These are phyloP conservation scores for Himalopsyche kuldschensis DNA, from an alignment of 2,888 invertebrate genomes.

Conservation along the genomic window DNA sequence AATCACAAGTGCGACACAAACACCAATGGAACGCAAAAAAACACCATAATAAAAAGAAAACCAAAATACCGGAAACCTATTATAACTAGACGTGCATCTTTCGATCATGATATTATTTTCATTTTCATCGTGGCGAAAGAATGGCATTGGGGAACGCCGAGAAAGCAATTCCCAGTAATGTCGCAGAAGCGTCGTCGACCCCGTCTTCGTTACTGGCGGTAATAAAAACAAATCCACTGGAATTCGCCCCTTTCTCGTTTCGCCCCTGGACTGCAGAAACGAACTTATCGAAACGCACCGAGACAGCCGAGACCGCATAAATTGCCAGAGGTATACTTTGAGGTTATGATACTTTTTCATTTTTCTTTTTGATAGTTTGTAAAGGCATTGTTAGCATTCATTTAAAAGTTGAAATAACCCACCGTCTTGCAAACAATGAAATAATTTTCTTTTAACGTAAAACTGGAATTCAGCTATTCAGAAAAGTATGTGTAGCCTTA, in stretches of 20 bases:
- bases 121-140: neutral
- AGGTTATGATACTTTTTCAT: neutral
- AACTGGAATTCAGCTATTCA: no score
- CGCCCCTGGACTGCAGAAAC: neutral
- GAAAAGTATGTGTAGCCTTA: no score
- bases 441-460: neutral
- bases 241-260: neutral
- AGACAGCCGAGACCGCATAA: neutral
- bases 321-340: neutral
- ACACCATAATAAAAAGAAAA: neutral
- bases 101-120: neutral
- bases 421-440: neutral
- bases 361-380: neutral
- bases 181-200: neutral
- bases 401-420: neutral
- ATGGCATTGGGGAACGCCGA: neutral
- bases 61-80: neutral
- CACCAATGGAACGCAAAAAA: neutral
- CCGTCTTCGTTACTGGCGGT: neutral
- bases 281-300: neutral
- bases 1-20: neutral
- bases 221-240: neutral
- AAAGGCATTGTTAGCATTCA: neutral
- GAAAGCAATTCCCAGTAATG: neutral
- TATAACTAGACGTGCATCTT: neutral